phyloP scores from a whole-genome alignment of 2,113 vertebrate genomes.

The Mola mola region DNA sequence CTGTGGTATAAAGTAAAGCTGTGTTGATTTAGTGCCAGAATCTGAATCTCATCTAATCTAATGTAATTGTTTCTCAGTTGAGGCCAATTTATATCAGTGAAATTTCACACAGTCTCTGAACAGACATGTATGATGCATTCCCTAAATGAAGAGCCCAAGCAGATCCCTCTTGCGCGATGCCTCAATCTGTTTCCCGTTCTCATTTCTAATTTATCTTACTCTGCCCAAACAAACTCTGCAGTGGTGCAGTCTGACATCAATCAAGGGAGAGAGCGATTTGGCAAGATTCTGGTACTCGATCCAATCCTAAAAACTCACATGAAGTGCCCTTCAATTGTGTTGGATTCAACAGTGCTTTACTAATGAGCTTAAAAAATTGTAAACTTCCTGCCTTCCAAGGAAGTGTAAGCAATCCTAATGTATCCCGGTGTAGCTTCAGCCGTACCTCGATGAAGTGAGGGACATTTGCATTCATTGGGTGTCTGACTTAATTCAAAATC shows the following conservation, averaged over 20 bases:
- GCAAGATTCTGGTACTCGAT: conserved; percentile 36
- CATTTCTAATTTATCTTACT: conserved; percentile 65
- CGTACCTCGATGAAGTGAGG: neutral
- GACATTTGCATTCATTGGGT: no score
- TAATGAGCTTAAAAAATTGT: conserved; percentile 16
- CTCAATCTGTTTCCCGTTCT: conserved; percentile 55
- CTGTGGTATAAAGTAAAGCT: neutral
- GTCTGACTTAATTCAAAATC: no score
- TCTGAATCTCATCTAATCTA: conserved; percentile 31
- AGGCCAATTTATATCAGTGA: conserved; percentile 40
- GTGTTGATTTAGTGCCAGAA: conserved; percentile 26
- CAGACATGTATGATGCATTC: conserved; percentile 56
- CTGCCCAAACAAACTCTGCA: conserved; percentile 31
- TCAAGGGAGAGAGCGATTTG: conserved; percentile 39
- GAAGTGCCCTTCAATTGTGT: conserved; percentile 58
- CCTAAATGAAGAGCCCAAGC: conserved; percentile 52
- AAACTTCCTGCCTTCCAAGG: conserved; percentile 7
- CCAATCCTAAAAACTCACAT: conserved; percentile 41
- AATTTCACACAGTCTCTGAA: conserved; percentile 31
- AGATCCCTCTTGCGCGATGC: conserved; percentile 51
- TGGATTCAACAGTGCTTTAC: conserved; percentile 22
- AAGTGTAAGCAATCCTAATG: conserved; percentile 26
- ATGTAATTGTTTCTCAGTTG: conserved; percentile 35
- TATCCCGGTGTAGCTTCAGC: neutral
- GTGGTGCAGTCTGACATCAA: conserved; percentile 51